Percentiles rank a stretch among this genome's conserved stretches.
Conservation (phyloP, 2,888 invertebrate species). For the Callyntrura guangdongensis region DNA sequence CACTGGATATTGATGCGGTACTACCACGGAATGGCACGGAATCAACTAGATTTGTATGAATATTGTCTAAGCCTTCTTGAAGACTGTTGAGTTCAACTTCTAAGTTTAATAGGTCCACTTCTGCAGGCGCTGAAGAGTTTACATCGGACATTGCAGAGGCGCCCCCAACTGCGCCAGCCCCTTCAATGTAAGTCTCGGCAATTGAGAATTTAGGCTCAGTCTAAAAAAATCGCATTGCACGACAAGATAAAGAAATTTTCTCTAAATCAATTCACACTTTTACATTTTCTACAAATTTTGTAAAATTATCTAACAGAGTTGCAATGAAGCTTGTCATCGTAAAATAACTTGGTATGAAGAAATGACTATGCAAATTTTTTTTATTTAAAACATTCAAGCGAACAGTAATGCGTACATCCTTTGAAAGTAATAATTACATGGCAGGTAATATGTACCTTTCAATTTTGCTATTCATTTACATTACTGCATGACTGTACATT, state of each 20-base stretch:
- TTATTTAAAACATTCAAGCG: background rate
- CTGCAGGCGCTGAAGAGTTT: constrained; percentile 87
- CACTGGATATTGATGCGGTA: constrained; percentile 84
- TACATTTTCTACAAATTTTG: background rate
- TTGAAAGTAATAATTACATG: no score
- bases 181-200: constrained; percentile 85
- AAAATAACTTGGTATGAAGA: constrained; percentile 9
- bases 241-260: background rate
- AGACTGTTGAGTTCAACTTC: constrained; percentile 95
- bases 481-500: no score
- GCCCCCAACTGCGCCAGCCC: constrained; percentile 83
- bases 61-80: constrained; percentile 94
- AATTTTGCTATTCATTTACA: background rate
- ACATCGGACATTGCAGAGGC: constrained; percentile 75
- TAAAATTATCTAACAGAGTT: background rate
- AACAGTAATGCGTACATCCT: background rate
- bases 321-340: background rate
- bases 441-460: background rate
- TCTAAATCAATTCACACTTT: background rate
- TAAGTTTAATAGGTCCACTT: constrained; percentile 94
- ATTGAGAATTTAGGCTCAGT: constrained; percentile 82
- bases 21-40: constrained; percentile 83
- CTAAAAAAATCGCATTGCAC: constrained; percentile 47
- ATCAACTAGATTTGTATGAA: constrained; percentile 86
- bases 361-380: background rate